Base-by-base conservation (phyloP, 2,113 vertebrate genomes). In the Anoura caudifer region DNA sequence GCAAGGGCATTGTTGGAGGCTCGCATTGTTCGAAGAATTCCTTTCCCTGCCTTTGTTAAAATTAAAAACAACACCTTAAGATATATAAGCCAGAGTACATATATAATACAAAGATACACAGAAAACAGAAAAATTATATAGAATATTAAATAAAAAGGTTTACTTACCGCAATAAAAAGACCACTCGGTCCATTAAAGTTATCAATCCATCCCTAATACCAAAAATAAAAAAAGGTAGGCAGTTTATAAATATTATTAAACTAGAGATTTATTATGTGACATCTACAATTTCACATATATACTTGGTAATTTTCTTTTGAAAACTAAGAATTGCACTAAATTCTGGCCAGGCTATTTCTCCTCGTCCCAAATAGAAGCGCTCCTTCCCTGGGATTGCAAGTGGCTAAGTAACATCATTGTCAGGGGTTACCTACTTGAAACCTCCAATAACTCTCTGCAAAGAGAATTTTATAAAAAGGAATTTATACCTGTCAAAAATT, bases 181-280 rank as follows among this genome's bases (percentile, higher is more conserved):
- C 99, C 99, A 98, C 99, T 99, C 28, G 99, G 99, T 97, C 99
- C 99, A 95, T 99, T 99, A 98, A 99, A 99, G 98, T 99, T 99
- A 98, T 99, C 99, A 94, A 99, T 99, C 99, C 99, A 99, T 92
- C 99, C 99, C 99, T 99, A 95, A 97, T 87, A 94, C 20, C 20
- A 96, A 98, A 97, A 98, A 96, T 88, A 24, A 56, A 56, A 93
- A 45, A n/a, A 38, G 47, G 28, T 59, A 15, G 47, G 31, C 61
- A 90, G 36, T 36, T 96, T 96, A 97, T 96, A 96, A 86, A 84
- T 45, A 93, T 41, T 90, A 82, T 38, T 4, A 56, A 90, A 81
- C 63, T 80, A 83, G 17, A 95, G 19, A 96, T 54, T 87, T 73
- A 70, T 73, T 80, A 88, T 80, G 67, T 94, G 69, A 95, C 86